Evolutionary conservation across 2,888 invertebrate genomes (phyloP), one percentile per base, ranked within the genome.

Genomic region (Ochropleura leucogaster): DNA sequence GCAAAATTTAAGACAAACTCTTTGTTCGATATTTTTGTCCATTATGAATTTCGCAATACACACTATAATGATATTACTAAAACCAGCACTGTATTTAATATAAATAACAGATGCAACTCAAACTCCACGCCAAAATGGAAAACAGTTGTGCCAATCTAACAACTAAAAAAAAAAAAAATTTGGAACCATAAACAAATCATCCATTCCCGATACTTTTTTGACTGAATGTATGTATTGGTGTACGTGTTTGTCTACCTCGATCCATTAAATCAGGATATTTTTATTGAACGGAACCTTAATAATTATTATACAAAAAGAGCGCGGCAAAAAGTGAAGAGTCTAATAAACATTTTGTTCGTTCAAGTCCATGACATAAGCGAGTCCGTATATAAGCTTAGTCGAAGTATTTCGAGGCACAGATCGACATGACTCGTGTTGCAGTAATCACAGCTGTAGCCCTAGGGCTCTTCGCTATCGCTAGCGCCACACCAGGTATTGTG

Each of bases 401-500:
- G 73, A 71, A 79, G 57, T 47, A 62, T 30, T 74, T 76, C 87
- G 92, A 91, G 92, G 92, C 93, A 80, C 84, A 82, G 85, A 80
- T 40, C 74, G 81, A 40, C 77, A 96, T 95, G 95, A 90, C 93
- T 79, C 94, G 94, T 68, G 91, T 95, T 51, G 90, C 89, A 82
- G 82, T 95, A n/a, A 87, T 90, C 79, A 90, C 91, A 60, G 46
- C 6, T n/a, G 81, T 94, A 84, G 95, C 92, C 86, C 78, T 95
- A 80, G 95, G 94, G 88, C 92, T 95, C 42, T 68, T 93, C 65
- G 94, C 90, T 77, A 93, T 92, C 89, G 89, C 89, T 16, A 90
- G 89, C 85, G 94, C 94, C 63, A 91, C 93, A 60, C 93, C 95
- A 93, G 95, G 95, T 94, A 93, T 57, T 72, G 51, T 12, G 71